Evolutionary conservation across 2,888 invertebrate genomes (phyloP).

Genomic region (Apantesis nais): DNA sequence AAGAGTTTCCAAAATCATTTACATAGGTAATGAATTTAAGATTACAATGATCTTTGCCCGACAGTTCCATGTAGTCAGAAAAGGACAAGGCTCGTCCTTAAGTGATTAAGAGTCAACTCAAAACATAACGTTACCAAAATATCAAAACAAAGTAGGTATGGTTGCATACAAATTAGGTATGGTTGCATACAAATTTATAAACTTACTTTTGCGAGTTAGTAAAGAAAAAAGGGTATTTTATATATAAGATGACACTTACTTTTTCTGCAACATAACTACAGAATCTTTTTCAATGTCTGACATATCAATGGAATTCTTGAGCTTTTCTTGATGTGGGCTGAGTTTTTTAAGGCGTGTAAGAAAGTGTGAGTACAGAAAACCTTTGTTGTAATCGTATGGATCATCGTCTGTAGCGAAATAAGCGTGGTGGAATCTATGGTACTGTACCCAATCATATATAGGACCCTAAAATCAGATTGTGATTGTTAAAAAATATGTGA

Average conservation of each 20-base stretch:
- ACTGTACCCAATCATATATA: conserved; percentile 93
- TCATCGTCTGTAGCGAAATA: conserved; percentile 91
- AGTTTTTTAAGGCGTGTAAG: conserved; percentile 88
- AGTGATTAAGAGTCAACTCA: no score
- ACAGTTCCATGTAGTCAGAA: background rate
- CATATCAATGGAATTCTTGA: conserved; percentile 90
- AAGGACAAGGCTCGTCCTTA: background rate
- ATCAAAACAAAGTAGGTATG: no score
- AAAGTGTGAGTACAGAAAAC: conserved; percentile 93
- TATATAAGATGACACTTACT: conserved; percentile 75
- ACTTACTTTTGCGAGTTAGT: no score
- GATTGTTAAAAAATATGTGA: background rate
- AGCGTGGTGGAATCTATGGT: conserved; percentile 93
- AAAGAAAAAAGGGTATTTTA: background rate
- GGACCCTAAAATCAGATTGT: conserved; percentile 86
- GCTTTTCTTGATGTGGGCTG: conserved; percentile 87
- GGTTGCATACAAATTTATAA: no score
- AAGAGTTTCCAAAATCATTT: no score
- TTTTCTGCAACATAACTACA: conserved; percentile 93
- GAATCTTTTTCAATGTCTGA: conserved; percentile 93
- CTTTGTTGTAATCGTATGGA: conserved; percentile 91
- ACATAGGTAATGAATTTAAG: background rate
- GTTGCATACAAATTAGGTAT: no score
- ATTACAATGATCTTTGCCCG: background rate
- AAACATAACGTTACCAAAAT: no score